Base-by-base conservation (phyloP, 2,113 vertebrate genomes). In the Chrysochloris asiatica region DNA sequence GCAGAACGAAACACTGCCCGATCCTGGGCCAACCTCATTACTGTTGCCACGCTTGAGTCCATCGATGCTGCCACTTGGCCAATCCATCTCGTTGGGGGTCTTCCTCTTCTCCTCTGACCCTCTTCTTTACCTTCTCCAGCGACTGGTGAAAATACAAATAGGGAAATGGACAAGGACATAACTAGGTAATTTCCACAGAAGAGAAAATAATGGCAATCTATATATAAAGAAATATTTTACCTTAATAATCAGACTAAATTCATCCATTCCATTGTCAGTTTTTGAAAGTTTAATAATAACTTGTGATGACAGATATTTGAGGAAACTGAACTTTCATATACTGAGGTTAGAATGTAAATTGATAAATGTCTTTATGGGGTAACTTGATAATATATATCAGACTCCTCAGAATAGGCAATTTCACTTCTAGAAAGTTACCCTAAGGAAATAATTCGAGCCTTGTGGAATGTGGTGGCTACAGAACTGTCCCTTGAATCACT, bases 141-240 rank as follows among this genome's bases (percentile, higher is more conserved):
- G n/a, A n/a, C n/a, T n/a, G 73, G 73, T 73, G 24, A 91, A 93
- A 85, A 69, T n/a, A n/a, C 33, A 63, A 41, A 69, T 78, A 77
- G 43, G 36, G 67, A 92, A 93, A 85, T 88, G 80, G 22, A 81
- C 52, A 75, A 89, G 22, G 12, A 47, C 12, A 73, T 54, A 73
- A 88, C 89, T 73, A 73, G 8, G 38, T 73, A 90, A 84, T 77
- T 93, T 56, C 90, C 28, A 86, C 81, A 90, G 73, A 43, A 88
- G n/a, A 92, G 45, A 86, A 89, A 61, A 10, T 26, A 59, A 59
- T n/a, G n/a, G n/a, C n/a, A n/a, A n/a, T 24, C 21, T 59, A 59
- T 22, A 90, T 48, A 81, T 41, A 80, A 30, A n/a, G 50, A 90
- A n/a, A 89, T 91, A 79, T 48, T 75, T 94, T 88, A 59, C 72